Conservation (phyloP, 1,140 invertebrate species). For the Drosophila lini region DNA sequence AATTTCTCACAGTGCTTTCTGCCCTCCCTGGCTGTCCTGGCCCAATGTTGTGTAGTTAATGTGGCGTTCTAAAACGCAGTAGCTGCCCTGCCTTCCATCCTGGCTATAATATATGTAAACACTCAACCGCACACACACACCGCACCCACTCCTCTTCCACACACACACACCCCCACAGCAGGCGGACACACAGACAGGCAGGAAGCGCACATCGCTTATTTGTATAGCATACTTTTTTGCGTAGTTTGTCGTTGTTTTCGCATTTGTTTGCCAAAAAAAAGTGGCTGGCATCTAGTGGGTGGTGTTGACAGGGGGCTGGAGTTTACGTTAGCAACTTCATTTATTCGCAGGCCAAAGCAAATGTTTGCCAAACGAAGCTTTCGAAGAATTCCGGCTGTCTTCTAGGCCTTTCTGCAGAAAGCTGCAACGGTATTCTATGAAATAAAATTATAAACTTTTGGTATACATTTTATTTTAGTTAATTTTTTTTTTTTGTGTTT, state of each 20-base stretch:
- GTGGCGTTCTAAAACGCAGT: conserved; percentile 76
- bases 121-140: conserved; percentile 61
- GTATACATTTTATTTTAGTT: neutral
- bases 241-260: conserved; percentile 72
- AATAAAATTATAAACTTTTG: neutral
- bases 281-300: conserved; percentile 12
- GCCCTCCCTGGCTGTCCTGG: neutral
- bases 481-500: neutral
- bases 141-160: neutral
- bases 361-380: conserved; percentile 30
- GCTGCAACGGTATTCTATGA: neutral
- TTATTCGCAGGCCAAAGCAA: conserved; percentile 50
- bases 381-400: neutral
- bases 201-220: conserved; percentile 62
- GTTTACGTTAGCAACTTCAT: conserved; percentile 53
- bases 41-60: conserved; percentile 74
- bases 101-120: conserved; percentile 74
- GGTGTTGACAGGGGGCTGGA: conserved; percentile 7
- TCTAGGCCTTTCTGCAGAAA: neutral
- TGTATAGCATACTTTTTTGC: conserved; percentile 77
- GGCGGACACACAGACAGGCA: conserved; percentile 13
- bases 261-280: conserved; percentile 64
- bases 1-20: neutral
- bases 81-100: conserved; percentile 28
- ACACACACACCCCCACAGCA: conserved; percentile 2